Evolutionary conservation across 2,888 invertebrate genomes (phyloP).

Genomic region (Dasysyrphus tricinctus): DNA sequence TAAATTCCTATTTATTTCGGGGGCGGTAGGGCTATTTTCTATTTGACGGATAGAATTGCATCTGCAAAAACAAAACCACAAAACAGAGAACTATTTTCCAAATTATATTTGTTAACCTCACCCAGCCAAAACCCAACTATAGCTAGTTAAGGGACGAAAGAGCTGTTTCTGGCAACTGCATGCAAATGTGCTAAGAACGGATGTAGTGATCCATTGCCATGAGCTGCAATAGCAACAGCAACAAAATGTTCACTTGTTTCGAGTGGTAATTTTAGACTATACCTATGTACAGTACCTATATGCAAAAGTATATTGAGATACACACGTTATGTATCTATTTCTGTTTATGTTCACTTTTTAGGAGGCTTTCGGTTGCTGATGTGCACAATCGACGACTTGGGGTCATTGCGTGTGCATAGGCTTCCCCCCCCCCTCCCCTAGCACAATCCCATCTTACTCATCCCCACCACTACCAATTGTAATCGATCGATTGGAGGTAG

Average conservation of each 20-base stretch:
- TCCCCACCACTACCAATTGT: conserved; percentile 12
- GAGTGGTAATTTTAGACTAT: conserved; percentile 27
- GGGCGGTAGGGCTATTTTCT: neutral
- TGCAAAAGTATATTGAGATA: conserved; percentile 21
- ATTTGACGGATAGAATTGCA: conserved; percentile 18
- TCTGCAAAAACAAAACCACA: conserved; percentile 49
- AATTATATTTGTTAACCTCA: conserved; percentile 18
- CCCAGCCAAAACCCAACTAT: neutral
- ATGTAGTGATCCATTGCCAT: conserved; percentile 28
- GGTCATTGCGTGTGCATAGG: conserved; percentile 34
- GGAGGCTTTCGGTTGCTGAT: conserved; percentile 3
- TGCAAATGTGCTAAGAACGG: conserved; percentile 41
- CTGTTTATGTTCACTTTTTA: conserved; percentile 11
- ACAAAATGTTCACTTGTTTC: conserved; percentile 25
- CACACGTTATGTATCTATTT: conserved; percentile 8
- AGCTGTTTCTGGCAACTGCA: conserved; percentile 15
- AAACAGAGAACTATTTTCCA: conserved; percentile 40
- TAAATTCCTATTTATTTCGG: conserved; percentile 25
- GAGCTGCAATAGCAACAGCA: neutral
- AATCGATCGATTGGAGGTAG: conserved; percentile 48
- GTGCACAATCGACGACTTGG: neutral
- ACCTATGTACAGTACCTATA: neutral
- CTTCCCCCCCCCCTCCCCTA: too few species aligned
- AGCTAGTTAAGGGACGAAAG: conserved; percentile 3
- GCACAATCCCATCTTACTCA: neutral